Conservation (phyloP, 92 coral and sea anemone species). For the Anthopleura xanthogrammica region DNA sequence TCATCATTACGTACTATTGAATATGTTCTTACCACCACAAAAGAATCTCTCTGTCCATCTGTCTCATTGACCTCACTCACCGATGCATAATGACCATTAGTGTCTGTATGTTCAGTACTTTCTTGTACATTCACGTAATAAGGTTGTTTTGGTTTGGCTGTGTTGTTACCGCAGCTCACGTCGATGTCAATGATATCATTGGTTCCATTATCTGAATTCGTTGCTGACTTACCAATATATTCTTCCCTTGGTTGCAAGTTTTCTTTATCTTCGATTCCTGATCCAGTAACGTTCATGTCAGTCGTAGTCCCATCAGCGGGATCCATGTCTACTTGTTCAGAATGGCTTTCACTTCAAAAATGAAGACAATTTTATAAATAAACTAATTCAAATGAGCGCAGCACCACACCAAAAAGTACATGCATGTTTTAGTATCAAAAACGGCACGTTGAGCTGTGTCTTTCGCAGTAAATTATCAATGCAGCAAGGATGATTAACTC, state of each 20-base stretch:
- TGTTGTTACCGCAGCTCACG: neutral
- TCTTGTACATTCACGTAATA: neutral
- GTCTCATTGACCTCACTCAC: neutral
- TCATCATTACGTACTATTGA: neutral
- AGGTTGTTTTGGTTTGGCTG: neutral
- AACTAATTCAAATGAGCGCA: neutral
- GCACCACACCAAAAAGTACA: no score
- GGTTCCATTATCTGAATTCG: neutral
- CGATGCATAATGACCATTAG: constrained; percentile 19
- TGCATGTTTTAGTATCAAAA: no score
- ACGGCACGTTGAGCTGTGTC: no score
- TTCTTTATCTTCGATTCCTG: neutral
- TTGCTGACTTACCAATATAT: neutral
- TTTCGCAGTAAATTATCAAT: no score
- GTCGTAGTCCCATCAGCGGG: neutral
- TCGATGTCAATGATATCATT: neutral
- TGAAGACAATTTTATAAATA: neutral
- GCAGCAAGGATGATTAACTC: no score
- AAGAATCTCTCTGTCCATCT: neutral
- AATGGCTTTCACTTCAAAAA: constrained; percentile 5
- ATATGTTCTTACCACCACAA: neutral
- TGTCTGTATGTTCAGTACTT: neutral
- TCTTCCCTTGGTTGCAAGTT: neutral
- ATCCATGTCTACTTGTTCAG: constrained; percentile 1
- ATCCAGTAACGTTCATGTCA: neutral